Base-by-base conservation (phyloP, 1,140 invertebrate species). In the Camponotus vicinus region DNA sequence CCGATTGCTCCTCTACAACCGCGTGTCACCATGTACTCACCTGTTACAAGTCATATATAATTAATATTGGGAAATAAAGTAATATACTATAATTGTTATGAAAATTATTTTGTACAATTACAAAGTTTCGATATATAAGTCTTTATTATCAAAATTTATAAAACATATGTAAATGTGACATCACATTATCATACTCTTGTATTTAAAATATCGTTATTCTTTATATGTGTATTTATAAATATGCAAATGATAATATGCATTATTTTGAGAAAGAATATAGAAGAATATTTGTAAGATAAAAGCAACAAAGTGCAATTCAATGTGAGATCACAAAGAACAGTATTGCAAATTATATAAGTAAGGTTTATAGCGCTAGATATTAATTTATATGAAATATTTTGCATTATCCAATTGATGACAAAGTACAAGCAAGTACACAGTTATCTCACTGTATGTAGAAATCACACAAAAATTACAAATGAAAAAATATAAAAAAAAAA, bases 1-100 rank as follows among this genome's bases (percentile, higher is more conserved):
- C 92, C 92, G 87, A 92, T 92, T 89, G 92, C 91, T 93, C 91
- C 91, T 92, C 92, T 86, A 90, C 92, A 91, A 93, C 90, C 91
- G 92, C 90, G 91, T 93, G 93, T 95, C 94, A 95, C 94, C 94
- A 95, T 92, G 90, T 91, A 93, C 92, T 94, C 88, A 94, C 93
- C 94, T 95, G 67, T 78, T 9, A 79, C 27, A 91, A 75, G 75
- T 21, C 1, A 11, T 85, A 37, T 52, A 52, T 15, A 18, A 83
- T 78, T 42, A 15, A 59, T 63, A 37, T 2, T 15, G 21, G 3
- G 15, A 3, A 2, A 57, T 4, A 67, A 85, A 42, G 52, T 6
- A 40, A 6, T 40, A 27, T 27, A 27, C 1, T 27, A 27, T 27
- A 27, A 55, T 67, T 55, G 13, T 13, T 34, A 70, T 45, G 3